Percentiles rank a stretch among this genome's conserved stretches.
Conservation (phyloP, 1,140 invertebrate species). For the Trypoxylus dichotomus region DNA sequence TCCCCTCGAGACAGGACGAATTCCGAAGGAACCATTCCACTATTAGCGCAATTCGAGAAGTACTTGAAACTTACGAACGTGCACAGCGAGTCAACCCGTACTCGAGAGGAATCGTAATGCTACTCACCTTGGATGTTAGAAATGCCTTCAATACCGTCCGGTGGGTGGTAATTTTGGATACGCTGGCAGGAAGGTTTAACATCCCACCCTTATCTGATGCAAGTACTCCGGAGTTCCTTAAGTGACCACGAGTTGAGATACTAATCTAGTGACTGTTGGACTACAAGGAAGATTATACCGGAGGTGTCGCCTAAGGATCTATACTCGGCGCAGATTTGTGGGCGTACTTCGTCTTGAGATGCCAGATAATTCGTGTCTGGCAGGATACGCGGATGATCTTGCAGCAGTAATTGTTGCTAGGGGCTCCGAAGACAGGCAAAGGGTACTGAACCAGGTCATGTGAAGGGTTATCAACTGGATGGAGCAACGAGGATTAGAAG, state of each 20-base stretch:
- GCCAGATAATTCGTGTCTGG: no score
- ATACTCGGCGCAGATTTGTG: conserved; percentile 47
- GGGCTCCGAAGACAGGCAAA: background rate
- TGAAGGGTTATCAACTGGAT: background rate
- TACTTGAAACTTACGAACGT: background rate
- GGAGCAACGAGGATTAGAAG: background rate
- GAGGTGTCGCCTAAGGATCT: conserved; percentile 45
- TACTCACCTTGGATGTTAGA: conserved; percentile 35
- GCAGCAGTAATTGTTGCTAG: background rate
- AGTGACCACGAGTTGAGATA: conserved; percentile 33
- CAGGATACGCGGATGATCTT: no score
- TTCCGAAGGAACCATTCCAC: background rate
- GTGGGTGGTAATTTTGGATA: conserved; percentile 32
- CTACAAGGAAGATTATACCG: no score
- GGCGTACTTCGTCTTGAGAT: conserved; percentile 39
- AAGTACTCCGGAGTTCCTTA: conserved; percentile 35
- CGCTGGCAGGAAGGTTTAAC: conserved; percentile 15
- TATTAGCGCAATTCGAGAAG: background rate
- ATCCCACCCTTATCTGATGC: conserved; percentile 24
- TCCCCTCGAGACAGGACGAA: background rate
- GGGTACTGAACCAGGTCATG: no score
- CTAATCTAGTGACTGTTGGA: background rate
- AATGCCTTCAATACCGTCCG: conserved; percentile 37
- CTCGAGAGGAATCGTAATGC: background rate
- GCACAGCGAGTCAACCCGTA: background rate